Conservation (phyloP, 37 sponge, comb jelly and placozoan species). For the Tethya wilhelma region DNA sequence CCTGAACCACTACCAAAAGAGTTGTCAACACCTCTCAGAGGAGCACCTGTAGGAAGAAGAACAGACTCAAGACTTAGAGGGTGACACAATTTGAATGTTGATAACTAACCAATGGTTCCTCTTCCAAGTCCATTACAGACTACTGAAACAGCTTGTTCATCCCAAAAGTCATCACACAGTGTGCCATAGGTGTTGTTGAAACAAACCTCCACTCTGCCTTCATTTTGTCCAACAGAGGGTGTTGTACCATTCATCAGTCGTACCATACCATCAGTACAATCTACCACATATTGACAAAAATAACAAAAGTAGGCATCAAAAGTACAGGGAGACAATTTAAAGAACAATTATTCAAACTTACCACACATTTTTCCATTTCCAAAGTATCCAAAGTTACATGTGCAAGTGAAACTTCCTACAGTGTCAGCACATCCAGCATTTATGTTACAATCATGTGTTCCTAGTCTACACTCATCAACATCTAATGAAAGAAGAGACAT, state of each 20-base stretch:
- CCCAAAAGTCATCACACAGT: slow-evolving; percentile 47
- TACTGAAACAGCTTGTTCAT: slow-evolving; percentile 26
- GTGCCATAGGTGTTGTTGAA: slow-evolving; percentile 31
- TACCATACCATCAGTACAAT: slow-evolving; percentile 24
- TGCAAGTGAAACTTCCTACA: slow-evolving; percentile 28
- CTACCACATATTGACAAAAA: background rate
- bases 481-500: slow-evolving; percentile 2
- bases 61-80: no score
- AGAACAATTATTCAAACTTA: background rate
- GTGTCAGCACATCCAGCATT: slow-evolving; percentile 21
- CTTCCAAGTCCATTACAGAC: no score
- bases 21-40: slow-evolving; percentile 20
- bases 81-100: no score
- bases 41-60: background rate
- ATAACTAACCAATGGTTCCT: no score
- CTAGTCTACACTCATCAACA: slow-evolving; percentile 5
- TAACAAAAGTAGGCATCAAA: background rate
- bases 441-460: background rate
- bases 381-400: slow-evolving; percentile 30
- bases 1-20: slow-evolving; percentile 21
- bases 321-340: background rate
- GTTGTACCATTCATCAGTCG: slow-evolving; percentile 19
- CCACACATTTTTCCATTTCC: slow-evolving; percentile 26
- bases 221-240: background rate
- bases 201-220: slow-evolving; percentile 54